phyloP scores from a whole-genome alignment of 2,797 vertebrate genomes.

The Melopsittacus undulatus region DNA sequence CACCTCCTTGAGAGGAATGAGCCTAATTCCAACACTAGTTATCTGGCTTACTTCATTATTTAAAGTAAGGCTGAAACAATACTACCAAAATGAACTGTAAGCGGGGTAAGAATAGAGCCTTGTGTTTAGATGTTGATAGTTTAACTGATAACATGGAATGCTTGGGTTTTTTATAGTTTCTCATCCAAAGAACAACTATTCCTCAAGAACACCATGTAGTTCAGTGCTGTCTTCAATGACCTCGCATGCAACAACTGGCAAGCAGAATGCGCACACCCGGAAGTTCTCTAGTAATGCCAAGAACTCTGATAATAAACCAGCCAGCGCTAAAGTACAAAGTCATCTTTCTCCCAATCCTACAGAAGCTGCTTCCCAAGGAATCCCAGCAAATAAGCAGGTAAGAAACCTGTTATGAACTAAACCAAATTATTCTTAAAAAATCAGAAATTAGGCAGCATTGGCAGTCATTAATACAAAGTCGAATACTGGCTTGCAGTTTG shows the following conservation, averaged over 20 bases:
- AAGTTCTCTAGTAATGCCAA: constrained; percentile 68
- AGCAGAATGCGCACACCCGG: constrained; percentile 54
- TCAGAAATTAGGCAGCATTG: background rate
- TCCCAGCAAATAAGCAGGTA: constrained; percentile 76
- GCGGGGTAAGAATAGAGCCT: background rate
- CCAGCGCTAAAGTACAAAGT: constrained; percentile 56
- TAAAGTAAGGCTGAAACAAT: background rate
- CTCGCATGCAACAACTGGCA: constrained; percentile 35
- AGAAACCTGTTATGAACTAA: background rate
- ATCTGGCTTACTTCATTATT: background rate
- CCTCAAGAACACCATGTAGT: constrained; percentile 74
- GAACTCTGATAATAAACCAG: constrained; percentile 67
- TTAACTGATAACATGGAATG: background rate
- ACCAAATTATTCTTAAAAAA: background rate
- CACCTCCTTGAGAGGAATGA: background rate
- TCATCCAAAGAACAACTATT: constrained; percentile 83
- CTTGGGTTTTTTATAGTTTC: constrained; percentile 72
- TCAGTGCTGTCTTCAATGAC: constrained; percentile 67
- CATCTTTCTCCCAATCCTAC: constrained; percentile 34
- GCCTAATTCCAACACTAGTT: background rate
- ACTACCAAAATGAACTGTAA: background rate
- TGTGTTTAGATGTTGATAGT: background rate
- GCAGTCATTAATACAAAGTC: background rate
- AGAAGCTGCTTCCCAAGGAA: constrained; percentile 66
- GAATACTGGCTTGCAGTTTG: background rate